Evolutionary conservation across 2,797 vertebrate genomes (phyloP).

Genomic region (Spinus olivaceus): DNA sequence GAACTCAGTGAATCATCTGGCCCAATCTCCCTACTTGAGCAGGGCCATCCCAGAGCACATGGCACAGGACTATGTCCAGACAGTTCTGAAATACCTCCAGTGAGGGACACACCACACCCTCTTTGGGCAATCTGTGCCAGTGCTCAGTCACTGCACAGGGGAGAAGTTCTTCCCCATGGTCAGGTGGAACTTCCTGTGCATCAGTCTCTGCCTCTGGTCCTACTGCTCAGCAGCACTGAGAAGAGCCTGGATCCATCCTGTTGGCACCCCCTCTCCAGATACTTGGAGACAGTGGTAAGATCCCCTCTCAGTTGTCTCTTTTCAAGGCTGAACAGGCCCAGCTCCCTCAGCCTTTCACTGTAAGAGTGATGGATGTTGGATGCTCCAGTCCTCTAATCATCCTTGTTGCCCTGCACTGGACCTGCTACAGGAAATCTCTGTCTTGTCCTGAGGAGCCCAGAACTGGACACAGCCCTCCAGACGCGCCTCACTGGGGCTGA

Average conservation of each 20-base stretch:
- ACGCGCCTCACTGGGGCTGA: fast-evolving
- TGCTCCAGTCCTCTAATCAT: neutral
- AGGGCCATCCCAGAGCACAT: neutral
- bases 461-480: neutral
- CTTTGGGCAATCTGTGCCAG: neutral
- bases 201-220: neutral
- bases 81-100: neutral
- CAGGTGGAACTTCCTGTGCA: neutral
- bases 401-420: neutral
- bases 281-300: too few species aligned
- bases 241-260: neutral
- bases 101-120: too few species aligned
- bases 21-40: neutral
- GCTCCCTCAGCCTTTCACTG: neutral
- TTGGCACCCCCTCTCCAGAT: neutral
- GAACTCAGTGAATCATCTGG: neutral
- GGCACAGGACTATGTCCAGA: neutral
- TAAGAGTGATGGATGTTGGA: neutral
- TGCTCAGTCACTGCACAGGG: fast-evolving
- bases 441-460: neutral
- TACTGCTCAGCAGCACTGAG: fast-evolving
- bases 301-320: neutral
- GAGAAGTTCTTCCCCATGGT: neutral
- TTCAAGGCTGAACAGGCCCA: neutral
- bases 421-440: fast-evolving